Percentiles rank a stretch among this genome's conserved stretches.
phyloP scores from a whole-genome alignment of 2,888 invertebrate species.

The Aphidius colemani region DNA sequence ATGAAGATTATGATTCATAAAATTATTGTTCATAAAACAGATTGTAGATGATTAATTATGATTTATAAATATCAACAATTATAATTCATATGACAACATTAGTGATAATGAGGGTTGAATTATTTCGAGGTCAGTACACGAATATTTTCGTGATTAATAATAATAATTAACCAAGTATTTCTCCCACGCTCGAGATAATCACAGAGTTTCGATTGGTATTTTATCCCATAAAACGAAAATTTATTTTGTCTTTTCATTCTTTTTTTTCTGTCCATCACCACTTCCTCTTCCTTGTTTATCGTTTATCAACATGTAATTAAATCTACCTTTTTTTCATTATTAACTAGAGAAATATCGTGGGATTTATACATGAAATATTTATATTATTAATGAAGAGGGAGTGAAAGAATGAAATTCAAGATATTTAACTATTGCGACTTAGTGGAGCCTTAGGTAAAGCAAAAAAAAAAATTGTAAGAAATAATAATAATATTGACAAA shows the following conservation, averaged over 20 bases:
- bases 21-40: neutral
- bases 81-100: neutral
- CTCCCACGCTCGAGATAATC: constrained; percentile 10
- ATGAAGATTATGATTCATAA: no score
- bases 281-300: neutral
- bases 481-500: no score
- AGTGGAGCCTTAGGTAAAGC: no score
- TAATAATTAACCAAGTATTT: neutral
- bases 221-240: neutral
- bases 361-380: neutral
- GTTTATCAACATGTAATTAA: neutral
- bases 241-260: neutral
- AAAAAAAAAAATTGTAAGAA: no score
- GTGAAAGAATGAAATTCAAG: no score
- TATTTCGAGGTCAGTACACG: neutral
- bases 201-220: constrained; percentile 22
- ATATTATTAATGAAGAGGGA: no score
- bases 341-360: neutral
- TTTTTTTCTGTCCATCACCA: neutral
- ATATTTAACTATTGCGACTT: no score
- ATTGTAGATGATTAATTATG: no score
- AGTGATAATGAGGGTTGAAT: neutral
- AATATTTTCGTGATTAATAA: constrained; percentile 11
- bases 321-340: neutral
- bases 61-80: no score